A percentile compares a stretch with the other conserved stretches of the same genome.
Conservation (phyloP, 2,888 invertebrate species). For the Venusia cambrica region DNA sequence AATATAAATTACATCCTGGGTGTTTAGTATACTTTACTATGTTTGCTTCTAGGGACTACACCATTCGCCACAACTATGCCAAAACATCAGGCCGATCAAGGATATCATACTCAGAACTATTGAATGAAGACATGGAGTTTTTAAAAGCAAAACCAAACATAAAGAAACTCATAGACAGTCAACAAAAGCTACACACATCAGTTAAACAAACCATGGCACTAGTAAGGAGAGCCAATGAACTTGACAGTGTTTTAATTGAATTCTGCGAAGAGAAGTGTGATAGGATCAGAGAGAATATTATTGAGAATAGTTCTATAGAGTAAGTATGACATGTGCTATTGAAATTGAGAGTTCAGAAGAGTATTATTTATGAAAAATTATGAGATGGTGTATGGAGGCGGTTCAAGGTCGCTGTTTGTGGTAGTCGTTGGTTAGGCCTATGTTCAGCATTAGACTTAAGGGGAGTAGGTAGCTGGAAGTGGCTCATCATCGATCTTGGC, state of each 20-base stretch:
- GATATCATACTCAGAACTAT: conserved; percentile 57
- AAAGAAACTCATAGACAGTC: conserved; percentile 56
- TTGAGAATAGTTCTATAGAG: conserved; percentile 59
- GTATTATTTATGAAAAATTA: too few relatives aligned
- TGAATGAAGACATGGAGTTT: conserved; percentile 69
- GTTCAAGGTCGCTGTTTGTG: too few relatives aligned
- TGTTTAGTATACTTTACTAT: too few relatives aligned
- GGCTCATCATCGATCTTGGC: too few relatives aligned
- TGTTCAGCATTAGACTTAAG: too few relatives aligned
- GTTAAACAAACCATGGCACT: conserved; percentile 50
- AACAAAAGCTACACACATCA: conserved; percentile 55
- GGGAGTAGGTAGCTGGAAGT: too few relatives aligned
- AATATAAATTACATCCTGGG: too few relatives aligned
- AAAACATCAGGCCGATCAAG: conserved; percentile 50
- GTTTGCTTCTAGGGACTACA: too few relatives aligned
- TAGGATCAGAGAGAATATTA: conserved; percentile 56
- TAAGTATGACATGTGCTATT: conserved; percentile 7
- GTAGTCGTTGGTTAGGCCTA: too few relatives aligned
- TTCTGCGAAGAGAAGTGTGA: conserved; percentile 52
- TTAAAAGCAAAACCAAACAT: conserved; percentile 62
- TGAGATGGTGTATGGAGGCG: too few relatives aligned
- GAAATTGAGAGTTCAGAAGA: too few relatives aligned
- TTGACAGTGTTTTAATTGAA: conserved; percentile 54
- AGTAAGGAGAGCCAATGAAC: conserved; percentile 45
- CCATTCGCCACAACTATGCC: conserved; percentile 51